Evolutionary conservation across 2,113 vertebrate genomes (phyloP), one percentile per base, ranked within the genome.

Genomic region (Mobula birostris): DNA sequence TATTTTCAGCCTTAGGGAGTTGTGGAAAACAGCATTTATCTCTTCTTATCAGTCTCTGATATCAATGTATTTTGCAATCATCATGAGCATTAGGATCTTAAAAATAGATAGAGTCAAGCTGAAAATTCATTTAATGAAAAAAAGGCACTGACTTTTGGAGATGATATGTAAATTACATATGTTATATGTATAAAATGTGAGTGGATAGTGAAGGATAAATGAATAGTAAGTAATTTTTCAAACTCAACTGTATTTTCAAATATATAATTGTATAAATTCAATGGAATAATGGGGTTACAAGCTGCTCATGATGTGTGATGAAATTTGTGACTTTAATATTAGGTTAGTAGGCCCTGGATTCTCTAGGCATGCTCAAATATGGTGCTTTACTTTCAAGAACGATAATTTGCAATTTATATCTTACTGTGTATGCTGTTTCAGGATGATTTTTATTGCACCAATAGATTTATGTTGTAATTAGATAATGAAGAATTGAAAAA

Each of bases 361-460:
- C 40, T 7, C n/a, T 8, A 76, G 36, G n/a, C 6, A 19, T 48
- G 40, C 70, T 40, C 48, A 27, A 40, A 76, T 56, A 11, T 74
- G 40, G 70, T 56, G 70, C 70, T 93, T 93, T 19, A 48, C 7
- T 7, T 14, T 76, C 19, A 70, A 74, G 36, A 29, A 24, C 24
- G 48, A 93, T 93, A 66, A 66, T 93, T 93, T 27, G 21, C 21
- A 29, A 72, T 93, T 68, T 66, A 88, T 93, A 70, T 48, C 40
- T 56, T 27, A 29, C 15, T 21, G 27, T 36, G 17, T 29, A 70
- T 14, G 6, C 14, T 91, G 1, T 7, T 70, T 91, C n/a, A 74
- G 24, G 32, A 93, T 40, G 27, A 2, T 68, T 21, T 74, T 74
- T 76, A 56, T 7, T 56, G 27, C 8, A 74, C 48, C 8, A 48